Evolutionary conservation across 2,888 invertebrate genomes (phyloP), one percentile per base, ranked within the genome.

Genomic region (Ornithoptera priamus): DNA sequence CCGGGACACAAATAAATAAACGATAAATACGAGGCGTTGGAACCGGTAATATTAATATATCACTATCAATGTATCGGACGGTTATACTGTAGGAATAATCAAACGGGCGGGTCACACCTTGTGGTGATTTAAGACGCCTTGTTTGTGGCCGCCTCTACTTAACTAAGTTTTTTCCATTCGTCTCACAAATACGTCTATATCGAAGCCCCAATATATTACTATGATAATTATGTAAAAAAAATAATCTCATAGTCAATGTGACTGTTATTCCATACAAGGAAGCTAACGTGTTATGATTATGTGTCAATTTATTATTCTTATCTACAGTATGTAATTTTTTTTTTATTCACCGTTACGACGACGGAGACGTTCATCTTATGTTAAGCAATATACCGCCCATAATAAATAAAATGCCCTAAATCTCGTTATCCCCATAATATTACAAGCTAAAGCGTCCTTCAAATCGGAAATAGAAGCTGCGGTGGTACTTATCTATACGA

Each of bases 11-110:
- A 74, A 78, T 70, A 73, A 75, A 78, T 75, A 70, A 71, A 74
- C 62, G 64, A 69, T 71, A 71, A 73, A 71, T 66, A 69, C 66
- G 71, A 72, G 63, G 60, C 71, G 68, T 73, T 70, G 65, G 71
- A 69, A 71, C 66, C 62, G 71, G 56, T 67, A 68, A 71, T 73
- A 75, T 76, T 77, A 76, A 76, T 77, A 76, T 74, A 75, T 77
- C 76, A 76, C 76, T 76, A 73, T 75, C 75, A 76, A 76, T 75
- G 73, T 74, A 71, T 73, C 73, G 70, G 67, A 66, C 67, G 68
- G 71, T 69, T 72, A 73, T 75, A 72, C 72, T 74, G 70, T 71
- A 68, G 68, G 71, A 68, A 72, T 72, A 72, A 75, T 73, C 69
- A 66, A 57, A 71, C 68, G 66, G 61, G 61, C 72, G 72, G 74